Percentiles rank a stretch among this genome's conserved stretches.
phyloP scores from a whole-genome alignment of 1,140 invertebrate genomes.

The Drosophila ambigua region DNA sequence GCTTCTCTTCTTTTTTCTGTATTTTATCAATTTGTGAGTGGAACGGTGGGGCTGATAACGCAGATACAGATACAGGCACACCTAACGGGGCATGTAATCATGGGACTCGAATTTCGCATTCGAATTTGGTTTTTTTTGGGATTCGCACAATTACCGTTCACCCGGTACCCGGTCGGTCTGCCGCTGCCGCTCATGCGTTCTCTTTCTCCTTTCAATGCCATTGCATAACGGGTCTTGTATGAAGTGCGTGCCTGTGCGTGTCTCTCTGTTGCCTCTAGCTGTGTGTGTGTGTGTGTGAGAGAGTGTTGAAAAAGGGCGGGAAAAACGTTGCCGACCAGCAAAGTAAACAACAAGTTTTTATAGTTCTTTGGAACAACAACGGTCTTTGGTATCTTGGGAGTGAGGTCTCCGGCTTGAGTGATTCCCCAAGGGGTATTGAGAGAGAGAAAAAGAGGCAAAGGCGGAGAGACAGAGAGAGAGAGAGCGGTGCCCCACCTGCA shows the following conservation, averaged over 20 bases:
- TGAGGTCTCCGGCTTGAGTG: background rate
- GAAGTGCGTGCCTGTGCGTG: slow-evolving; percentile 24
- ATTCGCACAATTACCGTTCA: slow-evolving; percentile 36
- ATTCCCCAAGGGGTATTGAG: no score
- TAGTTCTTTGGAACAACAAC: slow-evolving; percentile 62
- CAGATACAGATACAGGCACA: slow-evolving; percentile 59
- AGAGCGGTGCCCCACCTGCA: slow-evolving; percentile 46
- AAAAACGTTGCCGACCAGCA: slow-evolving; percentile 49
- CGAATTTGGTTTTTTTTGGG: slow-evolving; percentile 19
- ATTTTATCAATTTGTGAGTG: slow-evolving; percentile 74
- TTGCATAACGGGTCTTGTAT: slow-evolving; percentile 71
- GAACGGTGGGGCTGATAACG: slow-evolving; percentile 64
- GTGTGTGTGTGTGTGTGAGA: slow-evolving; percentile 11
- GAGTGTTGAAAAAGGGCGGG: slow-evolving; percentile 68
- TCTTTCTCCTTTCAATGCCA: slow-evolving; percentile 56
- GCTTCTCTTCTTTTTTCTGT: slow-evolving; percentile 19
- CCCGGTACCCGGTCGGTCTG: slow-evolving; percentile 18
- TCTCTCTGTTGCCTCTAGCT: slow-evolving; percentile 8
- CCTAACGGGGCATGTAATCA: background rate
- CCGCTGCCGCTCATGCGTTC: background rate
- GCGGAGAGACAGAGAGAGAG: no score
- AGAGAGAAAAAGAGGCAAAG: no score
- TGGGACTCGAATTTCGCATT: slow-evolving; percentile 1
- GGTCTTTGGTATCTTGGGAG: slow-evolving; percentile 16
- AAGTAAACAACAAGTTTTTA: slow-evolving; percentile 71